Percentiles rank a stretch among this genome's conserved stretches.
These are phyloP conservation scores for Macrosiphum euphorbiae DNA, from an alignment of 2,888 invertebrate genomes.

Conservation along the genomic window DNA sequence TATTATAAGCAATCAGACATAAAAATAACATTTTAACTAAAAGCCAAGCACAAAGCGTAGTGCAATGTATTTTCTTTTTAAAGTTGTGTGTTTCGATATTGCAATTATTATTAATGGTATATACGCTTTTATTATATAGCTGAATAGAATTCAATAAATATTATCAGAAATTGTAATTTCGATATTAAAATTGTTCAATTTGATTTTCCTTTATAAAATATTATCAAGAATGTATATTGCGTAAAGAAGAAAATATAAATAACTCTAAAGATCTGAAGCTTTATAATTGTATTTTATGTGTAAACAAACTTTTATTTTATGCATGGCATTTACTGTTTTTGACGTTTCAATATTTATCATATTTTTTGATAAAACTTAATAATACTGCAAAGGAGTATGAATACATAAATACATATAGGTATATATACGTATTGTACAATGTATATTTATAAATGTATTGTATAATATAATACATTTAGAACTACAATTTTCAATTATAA, in stretches of 20 bases:
- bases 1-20: not conserved
- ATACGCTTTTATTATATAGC: not conserved
- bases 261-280: not conserved
- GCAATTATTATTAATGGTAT: not conserved
- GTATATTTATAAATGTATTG: not conserved
- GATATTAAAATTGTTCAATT: not conserved
- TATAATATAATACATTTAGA: not conserved
- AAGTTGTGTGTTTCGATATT: not conserved
- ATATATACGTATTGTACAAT: not conserved
- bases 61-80: not conserved
- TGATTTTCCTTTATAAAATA: not conserved
- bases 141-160: not conserved
- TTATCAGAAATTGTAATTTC: not conserved
- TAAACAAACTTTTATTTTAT: not conserved
- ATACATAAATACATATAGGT: not conserved
- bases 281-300: not conserved
- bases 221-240: not conserved
- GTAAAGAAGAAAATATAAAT: not conserved
- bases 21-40: not conserved
- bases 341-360: slow-evolving; percentile 26
- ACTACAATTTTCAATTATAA: not conserved
- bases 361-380: slow-evolving; percentile 30
- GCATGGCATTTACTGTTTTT: not conserved
- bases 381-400: not conserved
- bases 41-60: not conserved